Percentiles rank a stretch among this genome's conserved stretches.
phyloP scores from a whole-genome alignment of 2,797 vertebrate genomes.

The Scarus forsteni region DNA sequence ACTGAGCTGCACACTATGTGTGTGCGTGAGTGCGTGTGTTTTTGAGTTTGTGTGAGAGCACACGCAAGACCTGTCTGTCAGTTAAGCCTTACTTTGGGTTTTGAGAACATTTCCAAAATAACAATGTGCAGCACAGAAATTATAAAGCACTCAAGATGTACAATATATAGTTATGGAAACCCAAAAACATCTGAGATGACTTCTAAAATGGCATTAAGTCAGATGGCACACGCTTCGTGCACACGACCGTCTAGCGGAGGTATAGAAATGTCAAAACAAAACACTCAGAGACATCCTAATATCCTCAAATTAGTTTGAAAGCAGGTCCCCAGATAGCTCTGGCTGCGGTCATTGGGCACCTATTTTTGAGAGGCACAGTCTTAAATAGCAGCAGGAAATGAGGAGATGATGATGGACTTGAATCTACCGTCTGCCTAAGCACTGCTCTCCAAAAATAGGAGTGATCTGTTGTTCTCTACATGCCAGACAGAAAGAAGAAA shows the following conservation, averaged over 20 bases:
- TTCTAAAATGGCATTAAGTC: conserved; percentile 80
- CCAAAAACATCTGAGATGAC: conserved; percentile 82
- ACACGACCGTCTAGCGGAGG: conserved; percentile 63
- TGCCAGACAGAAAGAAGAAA: conserved; percentile 57
- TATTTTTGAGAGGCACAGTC: conserved; percentile 75
- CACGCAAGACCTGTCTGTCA: conserved; percentile 78
- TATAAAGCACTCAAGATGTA: conserved; percentile 88
- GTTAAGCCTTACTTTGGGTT: conserved; percentile 87
- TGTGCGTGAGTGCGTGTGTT: conserved; percentile 46
- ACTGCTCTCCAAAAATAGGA: conserved; percentile 73
- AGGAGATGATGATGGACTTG: conserved; percentile 84
- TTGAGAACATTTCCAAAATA: conserved; percentile 88
- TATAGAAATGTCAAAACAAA: conserved; percentile 83
- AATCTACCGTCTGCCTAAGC: conserved; percentile 75
- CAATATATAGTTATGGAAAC: conserved; percentile 87
- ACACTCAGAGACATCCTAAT: conserved; percentile 78
- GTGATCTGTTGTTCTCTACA: conserved; percentile 71
- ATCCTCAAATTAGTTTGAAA: conserved; percentile 80
- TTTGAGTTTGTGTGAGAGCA: conserved; percentile 15
- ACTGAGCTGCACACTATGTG: conserved; percentile 56
- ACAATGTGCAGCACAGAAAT: conserved; percentile 87
- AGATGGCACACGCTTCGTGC: conserved; percentile 71
- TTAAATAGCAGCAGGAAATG: conserved; percentile 83
- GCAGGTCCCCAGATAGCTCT: conserved; percentile 75
- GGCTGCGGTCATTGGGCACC: conserved; percentile 73